Conservation (phyloP, 2,888 invertebrate species). For the Folsomia manolachei region DNA sequence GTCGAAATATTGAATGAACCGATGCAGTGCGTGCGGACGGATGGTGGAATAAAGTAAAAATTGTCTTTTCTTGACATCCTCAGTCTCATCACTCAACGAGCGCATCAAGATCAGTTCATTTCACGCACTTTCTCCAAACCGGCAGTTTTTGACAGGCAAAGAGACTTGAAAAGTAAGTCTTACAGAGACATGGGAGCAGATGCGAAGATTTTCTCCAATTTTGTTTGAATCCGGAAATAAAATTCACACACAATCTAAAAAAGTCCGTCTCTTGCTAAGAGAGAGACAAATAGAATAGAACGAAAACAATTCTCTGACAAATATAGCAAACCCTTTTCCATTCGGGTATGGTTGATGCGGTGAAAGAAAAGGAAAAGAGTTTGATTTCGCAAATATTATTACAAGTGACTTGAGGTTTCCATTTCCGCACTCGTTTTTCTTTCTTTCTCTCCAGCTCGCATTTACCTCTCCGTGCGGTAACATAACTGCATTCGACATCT, state of each 20-base stretch:
- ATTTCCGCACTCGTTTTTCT: slow-evolving; percentile 25
- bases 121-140: neutral
- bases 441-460: neutral
- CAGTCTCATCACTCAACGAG: slow-evolving; percentile 1
- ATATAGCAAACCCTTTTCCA: neutral
- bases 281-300: neutral
- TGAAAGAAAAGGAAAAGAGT: slow-evolving; percentile 14
- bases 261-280: neutral
- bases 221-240: neutral
- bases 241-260: neutral
- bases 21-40: neutral
- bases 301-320: slow-evolving; percentile 1
- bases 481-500: neutral
- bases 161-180: neutral
- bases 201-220: neutral
- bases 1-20: slow-evolving; percentile 15
- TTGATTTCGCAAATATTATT: slow-evolving; percentile 13
- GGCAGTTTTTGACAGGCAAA: neutral
- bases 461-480: neutral
- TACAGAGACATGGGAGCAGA: neutral
- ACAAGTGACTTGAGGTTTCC: slow-evolving; percentile 14
- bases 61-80: slow-evolving; percentile 3
- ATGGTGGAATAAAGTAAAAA: slow-evolving; percentile 14
- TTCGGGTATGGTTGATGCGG: neutral
- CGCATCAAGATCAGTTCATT: slow-evolving; percentile 7